Evolutionary conservation across 2,797 vertebrate genomes (phyloP).

Genomic region (Pipistrellus kuhlii): DNA sequence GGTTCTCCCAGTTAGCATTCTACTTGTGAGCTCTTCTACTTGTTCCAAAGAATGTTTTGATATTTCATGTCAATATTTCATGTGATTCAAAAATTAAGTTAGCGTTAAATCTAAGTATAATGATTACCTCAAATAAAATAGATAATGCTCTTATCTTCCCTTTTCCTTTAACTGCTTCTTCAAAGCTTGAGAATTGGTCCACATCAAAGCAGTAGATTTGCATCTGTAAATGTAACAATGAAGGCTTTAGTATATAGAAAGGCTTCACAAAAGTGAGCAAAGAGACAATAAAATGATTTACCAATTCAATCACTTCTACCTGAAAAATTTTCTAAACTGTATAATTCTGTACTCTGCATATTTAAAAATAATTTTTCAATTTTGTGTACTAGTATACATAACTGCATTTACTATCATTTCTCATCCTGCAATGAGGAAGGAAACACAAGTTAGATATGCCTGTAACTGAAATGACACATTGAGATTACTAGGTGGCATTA

Average conservation of each 20-base stretch:
- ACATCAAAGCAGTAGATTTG: conserved; percentile 97
- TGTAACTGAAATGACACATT: not conserved
- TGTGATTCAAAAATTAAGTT: not conserved
- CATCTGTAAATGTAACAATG: conserved; percentile 91
- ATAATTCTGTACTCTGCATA: not conserved
- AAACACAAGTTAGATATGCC: not conserved
- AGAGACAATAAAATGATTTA: not conserved
- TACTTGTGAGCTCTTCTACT: not conserved
- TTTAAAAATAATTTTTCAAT: conserved; percentile 33
- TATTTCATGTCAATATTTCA: not conserved
- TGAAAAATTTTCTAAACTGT: not conserved
- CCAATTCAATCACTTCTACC: conserved; percentile 17
- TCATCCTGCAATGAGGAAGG: not conserved
- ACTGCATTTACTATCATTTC: not conserved
- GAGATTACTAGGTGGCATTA: not conserved
- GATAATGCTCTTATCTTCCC: conserved; percentile 95
- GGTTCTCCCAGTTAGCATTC: not conserved
- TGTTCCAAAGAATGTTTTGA: not conserved
- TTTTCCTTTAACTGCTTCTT: conserved; percentile 92
- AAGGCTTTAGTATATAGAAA: conserved; percentile 40
- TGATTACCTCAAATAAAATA: conserved; percentile 95
- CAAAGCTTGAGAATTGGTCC: conserved; percentile 90
- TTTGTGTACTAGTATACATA: not conserved
- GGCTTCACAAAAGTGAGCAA: not conserved
- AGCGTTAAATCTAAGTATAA: conserved; percentile 14